phyloP scores from a whole-genome alignment of 2,888 invertebrate genomes.

The Ischnura elegans region DNA sequence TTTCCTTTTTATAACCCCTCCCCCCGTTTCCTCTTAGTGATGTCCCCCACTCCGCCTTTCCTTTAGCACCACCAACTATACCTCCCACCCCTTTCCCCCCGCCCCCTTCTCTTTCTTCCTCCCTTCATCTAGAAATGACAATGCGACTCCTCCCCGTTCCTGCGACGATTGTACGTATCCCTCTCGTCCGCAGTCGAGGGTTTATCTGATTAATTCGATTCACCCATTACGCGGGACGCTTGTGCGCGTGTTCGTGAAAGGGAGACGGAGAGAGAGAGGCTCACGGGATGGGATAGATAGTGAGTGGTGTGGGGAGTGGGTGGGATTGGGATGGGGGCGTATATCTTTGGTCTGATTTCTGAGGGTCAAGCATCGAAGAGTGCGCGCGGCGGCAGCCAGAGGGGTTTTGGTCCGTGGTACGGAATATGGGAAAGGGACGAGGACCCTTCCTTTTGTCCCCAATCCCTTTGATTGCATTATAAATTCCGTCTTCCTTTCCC shows the following conservation, averaged over 20 bases:
- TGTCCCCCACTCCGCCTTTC: constrained; percentile 3
- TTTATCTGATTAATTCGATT: constrained; percentile 65
- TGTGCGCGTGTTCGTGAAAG: constrained; percentile 37
- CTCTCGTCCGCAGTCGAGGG: constrained; percentile 36
- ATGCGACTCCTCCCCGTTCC: constrained; percentile 46
- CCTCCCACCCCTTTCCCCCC: background rate
- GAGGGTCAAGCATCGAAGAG: background rate
- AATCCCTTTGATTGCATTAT: constrained; percentile 7
- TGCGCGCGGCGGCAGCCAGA: background rate
- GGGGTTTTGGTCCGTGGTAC: background rate
- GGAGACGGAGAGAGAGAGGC: background rate
- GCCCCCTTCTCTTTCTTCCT: background rate
- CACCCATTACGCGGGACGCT: background rate
- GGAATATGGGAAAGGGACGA: background rate
- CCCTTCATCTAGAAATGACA: constrained; percentile 22
- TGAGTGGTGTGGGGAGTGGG: background rate
- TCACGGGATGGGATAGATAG: background rate
- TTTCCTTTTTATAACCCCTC: background rate
- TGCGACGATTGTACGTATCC: constrained; percentile 46
- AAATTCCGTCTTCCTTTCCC: background rate
- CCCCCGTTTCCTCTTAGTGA: background rate
- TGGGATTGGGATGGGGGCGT: background rate
- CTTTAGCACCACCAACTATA: background rate
- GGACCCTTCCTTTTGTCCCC: background rate
- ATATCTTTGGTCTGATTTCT: background rate